phyloP scores from a whole-genome alignment of 2,888 invertebrate genomes.

The Parnassius smintheus region DNA sequence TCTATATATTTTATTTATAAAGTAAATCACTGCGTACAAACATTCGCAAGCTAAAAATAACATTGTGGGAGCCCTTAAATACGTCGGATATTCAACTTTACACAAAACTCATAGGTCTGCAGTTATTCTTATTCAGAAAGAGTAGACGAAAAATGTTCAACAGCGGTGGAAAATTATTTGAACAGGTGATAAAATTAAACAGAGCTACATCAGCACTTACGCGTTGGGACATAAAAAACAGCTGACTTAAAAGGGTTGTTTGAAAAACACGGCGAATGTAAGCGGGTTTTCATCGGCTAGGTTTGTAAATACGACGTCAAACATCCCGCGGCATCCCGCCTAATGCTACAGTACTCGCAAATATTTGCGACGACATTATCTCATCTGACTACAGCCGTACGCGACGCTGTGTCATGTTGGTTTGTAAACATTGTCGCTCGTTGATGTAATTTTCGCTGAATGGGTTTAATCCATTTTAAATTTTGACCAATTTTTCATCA shows the following conservation, averaged over 20 bases:
- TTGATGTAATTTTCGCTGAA: constrained; percentile 9
- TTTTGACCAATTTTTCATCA: no score
- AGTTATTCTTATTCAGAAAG: not conserved
- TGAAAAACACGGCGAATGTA: constrained; percentile 12
- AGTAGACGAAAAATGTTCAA: not conserved
- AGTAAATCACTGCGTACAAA: no score
- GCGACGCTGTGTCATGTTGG: constrained; percentile 1
- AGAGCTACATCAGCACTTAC: constrained; percentile 11
- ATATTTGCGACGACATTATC: constrained; percentile 11
- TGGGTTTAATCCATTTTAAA: not conserved
- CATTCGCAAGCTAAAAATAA: no score
- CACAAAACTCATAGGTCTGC: not conserved
- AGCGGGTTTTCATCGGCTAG: not conserved
- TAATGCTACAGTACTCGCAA: not conserved
- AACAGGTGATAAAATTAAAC: constrained; percentile 21
- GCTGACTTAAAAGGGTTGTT: constrained; percentile 25
- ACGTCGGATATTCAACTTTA: no score
- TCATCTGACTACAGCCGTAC: constrained; percentile 9
- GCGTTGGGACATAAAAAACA: constrained; percentile 6
- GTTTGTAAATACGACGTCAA: constrained; percentile 10
- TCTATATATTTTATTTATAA: no score
- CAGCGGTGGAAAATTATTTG: constrained; percentile 17
- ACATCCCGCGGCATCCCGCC: constrained; percentile 2
- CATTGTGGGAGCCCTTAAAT: no score
- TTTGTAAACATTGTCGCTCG: constrained; percentile 9